Conservation (phyloP, 2,113 vertebrate species). For the Callospermophilus lateralis region DNA sequence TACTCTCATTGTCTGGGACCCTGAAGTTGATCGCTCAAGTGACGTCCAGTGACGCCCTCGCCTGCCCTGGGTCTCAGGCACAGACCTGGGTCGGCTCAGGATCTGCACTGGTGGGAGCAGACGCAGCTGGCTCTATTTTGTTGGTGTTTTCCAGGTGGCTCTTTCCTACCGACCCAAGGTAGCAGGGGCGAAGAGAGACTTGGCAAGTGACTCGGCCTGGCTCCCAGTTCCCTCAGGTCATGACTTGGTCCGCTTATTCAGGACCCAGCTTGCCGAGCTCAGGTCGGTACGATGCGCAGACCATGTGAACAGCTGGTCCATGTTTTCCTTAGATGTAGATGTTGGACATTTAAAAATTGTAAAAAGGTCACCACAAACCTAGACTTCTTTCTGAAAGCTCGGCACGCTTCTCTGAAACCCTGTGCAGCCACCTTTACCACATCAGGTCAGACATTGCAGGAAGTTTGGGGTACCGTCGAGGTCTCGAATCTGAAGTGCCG, state of each 20-base stretch:
- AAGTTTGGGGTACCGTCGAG: neutral
- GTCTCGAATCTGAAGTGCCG: neutral
- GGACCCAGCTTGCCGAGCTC: neutral
- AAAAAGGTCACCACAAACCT: neutral
- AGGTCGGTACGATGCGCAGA: accelerated
- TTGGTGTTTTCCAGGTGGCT: accelerated
- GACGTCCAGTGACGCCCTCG: neutral
- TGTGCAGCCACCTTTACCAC: neutral
- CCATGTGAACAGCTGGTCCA: accelerated
- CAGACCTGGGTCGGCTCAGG: neutral
- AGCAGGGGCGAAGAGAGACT: neutral
- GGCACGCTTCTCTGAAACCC: neutral
- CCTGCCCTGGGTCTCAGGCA: neutral
- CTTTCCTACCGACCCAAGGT: neutral
- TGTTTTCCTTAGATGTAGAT: neutral
- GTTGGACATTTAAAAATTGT: neutral
- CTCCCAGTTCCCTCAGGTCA: neutral
- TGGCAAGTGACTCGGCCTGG: neutral
- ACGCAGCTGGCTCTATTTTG: accelerated
- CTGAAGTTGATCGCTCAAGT: too few relatives aligned
- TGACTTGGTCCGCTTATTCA: neutral
- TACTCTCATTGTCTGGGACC: neutral
- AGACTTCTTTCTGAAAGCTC: neutral
- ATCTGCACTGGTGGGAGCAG: accelerated
- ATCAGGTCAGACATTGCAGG: neutral